phyloP scores from a whole-genome alignment of 2,113 vertebrate species.

The Antennarius striatus region DNA sequence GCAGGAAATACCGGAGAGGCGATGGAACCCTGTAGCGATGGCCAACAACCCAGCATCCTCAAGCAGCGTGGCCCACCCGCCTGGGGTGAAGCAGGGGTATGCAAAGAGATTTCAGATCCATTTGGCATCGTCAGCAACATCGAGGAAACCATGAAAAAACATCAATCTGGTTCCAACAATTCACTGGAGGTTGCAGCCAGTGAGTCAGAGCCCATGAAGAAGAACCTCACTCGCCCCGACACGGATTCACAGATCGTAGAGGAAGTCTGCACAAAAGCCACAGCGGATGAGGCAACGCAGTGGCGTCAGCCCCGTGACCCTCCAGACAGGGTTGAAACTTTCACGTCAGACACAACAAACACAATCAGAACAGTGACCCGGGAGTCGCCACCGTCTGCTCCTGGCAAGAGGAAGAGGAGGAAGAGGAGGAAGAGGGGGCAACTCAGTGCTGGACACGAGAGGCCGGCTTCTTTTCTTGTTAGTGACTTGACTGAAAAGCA shows the following conservation, averaged over 20 bases:
- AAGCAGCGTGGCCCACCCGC: conserved; percentile 45
- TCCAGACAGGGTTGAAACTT: neutral
- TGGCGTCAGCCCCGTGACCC: conserved; percentile 20
- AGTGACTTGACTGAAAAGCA: conserved; percentile 70
- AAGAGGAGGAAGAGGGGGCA: conserved; percentile 78
- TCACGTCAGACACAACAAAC: conserved; percentile 6
- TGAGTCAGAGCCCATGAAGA: conserved; percentile 27
- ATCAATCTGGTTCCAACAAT: conserved; percentile 11
- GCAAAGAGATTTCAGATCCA: conserved; percentile 26
- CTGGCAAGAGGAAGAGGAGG: conserved; percentile 69
- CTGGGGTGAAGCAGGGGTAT: conserved; percentile 43
- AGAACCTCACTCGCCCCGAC: conserved; percentile 32
- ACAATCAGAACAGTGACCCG: conserved; percentile 32
- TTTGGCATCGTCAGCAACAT: conserved; percentile 36
- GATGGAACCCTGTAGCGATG: conserved; percentile 27
- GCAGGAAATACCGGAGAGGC: conserved; percentile 33
- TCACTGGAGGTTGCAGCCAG: conserved; percentile 20
- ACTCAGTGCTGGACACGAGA: conserved; percentile 49
- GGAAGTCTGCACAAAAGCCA: conserved; percentile 26
- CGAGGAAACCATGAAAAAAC: conserved; percentile 39
- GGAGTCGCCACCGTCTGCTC: conserved; percentile 42
- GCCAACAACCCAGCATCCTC: conserved; percentile 32
- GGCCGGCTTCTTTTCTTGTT: conserved; percentile 19
- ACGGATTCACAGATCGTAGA: conserved; percentile 42
- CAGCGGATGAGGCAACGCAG: conserved; percentile 24